A percentile compares a stretch with the other conserved stretches of the same genome.
These are phyloP conservation scores for Melanotaenia nigrans DNA, from an alignment of 2,797 vertebrate species.

Conservation along the genomic window DNA sequence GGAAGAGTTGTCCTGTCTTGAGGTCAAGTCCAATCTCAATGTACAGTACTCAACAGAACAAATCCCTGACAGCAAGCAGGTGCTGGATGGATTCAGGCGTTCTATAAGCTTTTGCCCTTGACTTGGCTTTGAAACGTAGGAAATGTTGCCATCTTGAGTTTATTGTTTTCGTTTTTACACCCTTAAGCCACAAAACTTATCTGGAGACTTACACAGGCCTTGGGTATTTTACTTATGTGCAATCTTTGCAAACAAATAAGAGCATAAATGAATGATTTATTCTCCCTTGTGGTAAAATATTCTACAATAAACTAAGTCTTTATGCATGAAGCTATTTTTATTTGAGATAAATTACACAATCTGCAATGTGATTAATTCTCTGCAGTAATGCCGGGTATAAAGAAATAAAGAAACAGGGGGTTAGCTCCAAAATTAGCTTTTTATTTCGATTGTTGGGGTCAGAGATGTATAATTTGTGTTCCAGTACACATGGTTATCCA, in stretches of 20 bases:
- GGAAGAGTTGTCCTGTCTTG: slow-evolving; percentile 41
- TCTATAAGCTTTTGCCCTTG: slow-evolving; percentile 47
- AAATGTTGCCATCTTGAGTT: slow-evolving; percentile 17
- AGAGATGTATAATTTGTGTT: slow-evolving; percentile 95
- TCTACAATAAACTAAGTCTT: slow-evolving; percentile 13
- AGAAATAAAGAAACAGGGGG: slow-evolving; percentile 80
- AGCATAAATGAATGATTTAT: slow-evolving; percentile 48
- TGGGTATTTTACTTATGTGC: slow-evolving; percentile 17
- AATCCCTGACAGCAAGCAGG: slow-evolving; percentile 42
- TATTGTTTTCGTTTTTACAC: slow-evolving; percentile 28
- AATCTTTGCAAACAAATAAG: slow-evolving; percentile 47
- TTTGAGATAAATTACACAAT: slow-evolving; percentile 47
- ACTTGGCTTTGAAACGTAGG: slow-evolving; percentile 28
- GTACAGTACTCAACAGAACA: slow-evolving; percentile 35
- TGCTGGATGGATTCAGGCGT: slow-evolving; percentile 46
- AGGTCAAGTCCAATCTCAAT: slow-evolving; percentile 60
- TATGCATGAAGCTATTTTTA: slow-evolving; percentile 43
- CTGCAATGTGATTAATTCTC: slow-evolving; percentile 61
- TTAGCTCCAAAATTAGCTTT: slow-evolving; percentile 99
- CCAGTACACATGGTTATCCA: slow-evolving; percentile 96
- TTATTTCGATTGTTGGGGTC: slow-evolving; percentile 98
- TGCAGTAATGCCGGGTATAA: slow-evolving; percentile 50
- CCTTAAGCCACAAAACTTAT: slow-evolving; percentile 27
- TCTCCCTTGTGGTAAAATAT: slow-evolving; percentile 35
- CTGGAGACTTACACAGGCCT: slow-evolving; percentile 8